These are phyloP conservation scores for Drosophila guanche DNA, from an alignment of 1,140 invertebrate species.

Conservation along the genomic window DNA sequence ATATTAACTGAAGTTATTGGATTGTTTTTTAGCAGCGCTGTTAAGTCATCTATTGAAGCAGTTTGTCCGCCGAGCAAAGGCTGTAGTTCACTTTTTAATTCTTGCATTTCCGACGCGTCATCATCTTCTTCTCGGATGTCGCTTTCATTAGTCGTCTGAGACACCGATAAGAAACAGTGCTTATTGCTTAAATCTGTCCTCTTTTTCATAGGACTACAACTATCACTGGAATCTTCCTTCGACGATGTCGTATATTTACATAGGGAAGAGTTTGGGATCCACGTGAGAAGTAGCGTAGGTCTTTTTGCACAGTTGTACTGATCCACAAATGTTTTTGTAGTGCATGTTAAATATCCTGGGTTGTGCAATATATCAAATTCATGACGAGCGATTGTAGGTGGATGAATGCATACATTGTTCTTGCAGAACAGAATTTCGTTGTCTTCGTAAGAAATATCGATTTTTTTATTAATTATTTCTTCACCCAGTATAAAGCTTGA, in stretches of 20 bases:
- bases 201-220: slow-evolving; percentile 22
- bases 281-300: slow-evolving; percentile 94
- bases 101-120: slow-evolving; percentile 69
- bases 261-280: slow-evolving; percentile 96
- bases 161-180: slow-evolving; percentile 50
- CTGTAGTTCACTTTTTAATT: slow-evolving; percentile 76
- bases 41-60: slow-evolving; percentile 68
- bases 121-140: slow-evolving; percentile 59
- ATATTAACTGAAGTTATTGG: slow-evolving; percentile 88
- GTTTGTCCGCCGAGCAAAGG: slow-evolving; percentile 84
- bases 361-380: slow-evolving; percentile 93
- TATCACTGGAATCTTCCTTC: slow-evolving; percentile 21
- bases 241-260: slow-evolving; percentile 90
- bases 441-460: slow-evolving; percentile 88
- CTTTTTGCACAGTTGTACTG: slow-evolving; percentile 89
- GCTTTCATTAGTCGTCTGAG: slow-evolving; percentile 43
- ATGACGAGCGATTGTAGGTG: slow-evolving; percentile 90
- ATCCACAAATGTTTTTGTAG: slow-evolving; percentile 89
- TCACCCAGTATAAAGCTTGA: slow-evolving; percentile 91
- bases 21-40: slow-evolving; percentile 80
- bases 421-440: slow-evolving; percentile 94
- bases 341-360: slow-evolving; percentile 95
- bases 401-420: slow-evolving; percentile 98
- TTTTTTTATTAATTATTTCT: slow-evolving; percentile 86
- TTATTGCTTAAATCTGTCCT: slow-evolving; percentile 35